phyloP scores from a whole-genome alignment of 1,140 invertebrate species.

The Drosophila parabipectinata region DNA sequence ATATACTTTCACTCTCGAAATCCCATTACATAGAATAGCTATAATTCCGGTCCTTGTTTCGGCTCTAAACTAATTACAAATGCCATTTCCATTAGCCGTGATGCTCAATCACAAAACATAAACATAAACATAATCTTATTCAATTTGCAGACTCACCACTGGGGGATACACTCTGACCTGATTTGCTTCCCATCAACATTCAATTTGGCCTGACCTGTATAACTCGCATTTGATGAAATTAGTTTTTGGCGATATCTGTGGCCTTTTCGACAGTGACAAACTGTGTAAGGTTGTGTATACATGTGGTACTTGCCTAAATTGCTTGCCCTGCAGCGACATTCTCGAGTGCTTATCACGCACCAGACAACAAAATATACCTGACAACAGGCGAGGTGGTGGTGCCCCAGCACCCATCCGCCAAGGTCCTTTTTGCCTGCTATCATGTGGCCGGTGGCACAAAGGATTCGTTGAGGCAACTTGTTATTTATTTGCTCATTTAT shows the following conservation, averaged over 20 bases:
- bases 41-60: not conserved
- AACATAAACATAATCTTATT: conserved; percentile 15
- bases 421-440: not conserved
- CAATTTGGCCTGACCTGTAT: conserved; percentile 45
- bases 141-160: conserved; percentile 4
- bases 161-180: conserved; percentile 5
- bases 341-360: conserved; percentile 40
- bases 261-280: conserved; percentile 21
- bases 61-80: conserved; percentile 12
- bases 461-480: conserved; percentile 28
- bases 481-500: conserved; percentile 74
- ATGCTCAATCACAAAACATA: conserved; percentile 1
- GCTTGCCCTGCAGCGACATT: conserved; percentile 34
- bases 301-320: conserved; percentile 30
- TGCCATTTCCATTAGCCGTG: not conserved
- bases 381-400: not conserved
- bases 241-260: conserved; percentile 54
- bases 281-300: conserved; percentile 6
- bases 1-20: too few species aligned
- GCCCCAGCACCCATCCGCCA: not conserved
- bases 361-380: conserved; percentile 41
- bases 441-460: conserved; percentile 32
- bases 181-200: conserved; percentile 44
- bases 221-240: conserved; percentile 64
- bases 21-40: not conserved